These are phyloP conservation scores for Petromus typicus DNA, from an alignment of 2,113 vertebrate species.

Conservation along the genomic window DNA sequence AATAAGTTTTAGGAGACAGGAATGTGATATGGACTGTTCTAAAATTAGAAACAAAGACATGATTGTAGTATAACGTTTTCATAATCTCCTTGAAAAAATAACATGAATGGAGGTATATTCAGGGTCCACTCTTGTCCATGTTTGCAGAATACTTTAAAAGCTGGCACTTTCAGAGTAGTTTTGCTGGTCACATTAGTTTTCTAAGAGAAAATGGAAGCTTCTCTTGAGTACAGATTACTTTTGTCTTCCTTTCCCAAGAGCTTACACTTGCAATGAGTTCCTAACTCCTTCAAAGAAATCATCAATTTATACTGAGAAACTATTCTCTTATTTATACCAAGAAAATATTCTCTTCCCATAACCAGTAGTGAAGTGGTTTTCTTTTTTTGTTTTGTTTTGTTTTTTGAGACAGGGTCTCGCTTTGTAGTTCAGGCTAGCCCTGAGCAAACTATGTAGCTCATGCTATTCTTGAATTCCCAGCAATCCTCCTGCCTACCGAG, in stretches of 20 bases:
- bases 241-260: neutral
- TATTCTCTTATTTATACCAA: no score
- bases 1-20: neutral
- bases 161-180: neutral
- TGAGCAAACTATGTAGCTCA: no score
- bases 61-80: neutral
- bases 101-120: neutral
- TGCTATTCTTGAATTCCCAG: no score
- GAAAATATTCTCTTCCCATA: no score
- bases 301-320: neutral
- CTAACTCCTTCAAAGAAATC: neutral
- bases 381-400: no score
- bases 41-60: neutral
- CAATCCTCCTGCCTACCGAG: no score
- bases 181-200: neutral
- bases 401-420: no score
- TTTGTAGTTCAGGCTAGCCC: no score
- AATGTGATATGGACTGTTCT: neutral
- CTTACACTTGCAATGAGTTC: neutral
- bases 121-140: neutral
- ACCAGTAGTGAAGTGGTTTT: no score
- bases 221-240: neutral
- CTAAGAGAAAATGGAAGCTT: neutral
- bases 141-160: neutral
- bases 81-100: neutral